Base-by-base conservation (phyloP, 2,888 invertebrate genomes). In the Diplazon laetatorius region DNA sequence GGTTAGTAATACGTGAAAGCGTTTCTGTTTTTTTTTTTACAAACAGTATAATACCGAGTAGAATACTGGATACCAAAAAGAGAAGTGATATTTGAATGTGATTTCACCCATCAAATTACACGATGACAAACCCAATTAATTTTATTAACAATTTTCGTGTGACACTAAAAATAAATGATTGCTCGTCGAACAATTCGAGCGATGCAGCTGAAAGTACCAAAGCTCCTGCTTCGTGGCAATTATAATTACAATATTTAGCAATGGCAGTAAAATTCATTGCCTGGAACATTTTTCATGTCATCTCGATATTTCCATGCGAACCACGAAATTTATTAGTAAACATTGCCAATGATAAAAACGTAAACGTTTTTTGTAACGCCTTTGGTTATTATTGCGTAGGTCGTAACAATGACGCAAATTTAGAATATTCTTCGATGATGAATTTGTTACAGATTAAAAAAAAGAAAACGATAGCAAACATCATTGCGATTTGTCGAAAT, bases 21-120 rank as follows among this genome's bases (percentile, higher is more conserved):
- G 76, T 80, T 77, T n/a, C n/a, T n/a, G n/a, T n/a, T 42, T 76
- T 73, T 73, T 9, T 63, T 82, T 30, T 2, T 79, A 81, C 84
- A 84, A 82, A 82, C 76, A 80, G 80, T 82, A 82, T 77, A 77
- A 84, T 77, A 80, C 76, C 73, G 84, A 85, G 81, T 86, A 85
- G 87, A 88, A 81, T 88, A 87, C 87, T 88, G 88, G 88, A 88
- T 87, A 88, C 85, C 78, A 80, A 79, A 82, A 62, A 76, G 76
- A 71, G 66, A 35, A 71, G 46, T 52, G 50, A 69, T 57, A 50
- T 55, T 65, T 48, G 63, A 22, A 55, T 75, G 75, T 66, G 71
- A 71, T 68, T 48, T 55, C 39, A 74, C 71, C 74, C 55, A 69
- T 68, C 69, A 59, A 76, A 74, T 71, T 70, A 75, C 77, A 74